Base-by-base conservation (phyloP, 1,140 invertebrate species). In the Bathynomus jamesi region DNA sequence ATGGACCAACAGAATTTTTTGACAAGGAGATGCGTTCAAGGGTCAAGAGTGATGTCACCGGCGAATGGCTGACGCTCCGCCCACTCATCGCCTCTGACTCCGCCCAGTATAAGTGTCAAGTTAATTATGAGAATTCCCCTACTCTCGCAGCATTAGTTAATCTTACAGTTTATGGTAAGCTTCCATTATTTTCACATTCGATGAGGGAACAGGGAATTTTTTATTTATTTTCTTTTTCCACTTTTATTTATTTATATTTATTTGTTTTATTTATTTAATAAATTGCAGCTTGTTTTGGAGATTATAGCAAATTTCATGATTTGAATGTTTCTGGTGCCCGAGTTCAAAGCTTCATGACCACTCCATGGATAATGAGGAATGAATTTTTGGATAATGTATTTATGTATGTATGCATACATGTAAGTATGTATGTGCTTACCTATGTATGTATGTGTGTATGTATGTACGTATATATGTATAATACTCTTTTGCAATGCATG, bases 161-260 rank as follows among this genome's bases (percentile, higher is more conserved):
- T 67, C 75, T 76, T 24, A 73, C 71, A 8, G 75, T 73, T 0
- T 76, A 76, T 46, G 75, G 75, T 73, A 46, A 71, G 69, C 30
- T 53, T 8, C 7, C 17, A 40, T 40, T 40, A 40, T 40, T 40
- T n/a, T n/a, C n/a, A n/a, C n/a, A n/a, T n/a, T n/a, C n/a, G n/a
- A n/a, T n/a, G n/a, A n/a, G n/a, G n/a, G n/a, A n/a, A n/a, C n/a
- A n/a, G n/a, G n/a, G n/a, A 40, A 40, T 40, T 40, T 8, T 40
- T 40, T 40, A 40, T 8, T 40, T 40, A 40, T 17, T 53, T 17
- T 53, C 13, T 64, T 27, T 64, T 27, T 64, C 25, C 28, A 64
- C 28, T 27, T 64, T 27, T 64, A 64, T 64, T 27, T 63, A 64
- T 64, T 27, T 64, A 68, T 61, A 27, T 53, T 13, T 28, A 8